Base-by-base conservation (phyloP, 1,140 invertebrate species). In the Drusus annulatus region DNA sequence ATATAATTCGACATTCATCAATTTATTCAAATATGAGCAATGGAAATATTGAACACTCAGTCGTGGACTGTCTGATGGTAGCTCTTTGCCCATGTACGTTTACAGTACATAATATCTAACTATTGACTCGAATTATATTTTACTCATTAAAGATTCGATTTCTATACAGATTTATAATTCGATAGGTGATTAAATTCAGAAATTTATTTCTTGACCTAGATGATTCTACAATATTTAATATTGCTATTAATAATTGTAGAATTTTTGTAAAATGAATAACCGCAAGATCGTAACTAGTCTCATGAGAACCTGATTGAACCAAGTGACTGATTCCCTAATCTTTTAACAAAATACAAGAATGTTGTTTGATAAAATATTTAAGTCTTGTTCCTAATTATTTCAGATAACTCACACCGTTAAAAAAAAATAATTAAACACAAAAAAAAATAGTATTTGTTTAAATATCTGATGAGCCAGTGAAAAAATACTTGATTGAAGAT, bases 201-300 rank as follows among this genome's bases (percentile, higher is more conserved):
- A 63, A 63, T 23, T 16, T 25, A 69, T 25, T 25, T 17, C 25
- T 75, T 75, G 71, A 75, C 51, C 13, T 6, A 54, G 54, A 58
- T 58, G 28, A 75, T 75, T 75, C 71, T 56, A 58, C 52, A 75
- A 58, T 25, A 58, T 31, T 54, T 75, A 75, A 75, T 75, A 75
- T 56, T 4, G 21, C 54, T 75, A 74, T 58, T 54, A 75, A 75
- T 75, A 58, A 31, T 75, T 75, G 71, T 75, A 25, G 71, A 75
- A 75, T 75, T 75, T 75, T 75, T 31, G 68, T 15, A 13, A 25
- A 52, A 25, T 23, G 50, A 50, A 23, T 71, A 16, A 16, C 62
- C 23, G 19, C 16, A 71, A 71, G 17, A 71, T 71, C 50, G 25
- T 50, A 15, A 52, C 51, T 52, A 25, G 31, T 17, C 25, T 36